These are phyloP conservation scores for Alligator sinensis DNA, from an alignment of 2,113 vertebrate genomes.

Conservation along the genomic window DNA sequence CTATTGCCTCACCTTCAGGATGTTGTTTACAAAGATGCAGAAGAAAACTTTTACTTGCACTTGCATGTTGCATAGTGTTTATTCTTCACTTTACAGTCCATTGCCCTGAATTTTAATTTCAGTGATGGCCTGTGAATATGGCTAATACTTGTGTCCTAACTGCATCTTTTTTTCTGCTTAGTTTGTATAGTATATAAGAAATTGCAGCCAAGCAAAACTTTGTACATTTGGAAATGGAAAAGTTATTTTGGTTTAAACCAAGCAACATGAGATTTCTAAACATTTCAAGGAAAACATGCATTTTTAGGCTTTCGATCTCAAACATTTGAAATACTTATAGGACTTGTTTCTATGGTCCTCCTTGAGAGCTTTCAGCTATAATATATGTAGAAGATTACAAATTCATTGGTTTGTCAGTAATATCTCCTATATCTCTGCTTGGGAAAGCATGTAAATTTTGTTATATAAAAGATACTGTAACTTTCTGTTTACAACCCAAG, in stretches of 20 bases:
- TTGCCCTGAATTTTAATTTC: background rate
- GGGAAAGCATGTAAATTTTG: slow-evolving; percentile 2
- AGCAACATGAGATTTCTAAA: background rate
- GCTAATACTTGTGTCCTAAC: background rate
- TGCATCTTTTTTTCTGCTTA: background rate
- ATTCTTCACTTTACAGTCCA: background rate
- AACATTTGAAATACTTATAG: background rate
- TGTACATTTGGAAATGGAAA: background rate
- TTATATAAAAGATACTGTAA: background rate
- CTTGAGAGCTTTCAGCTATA: background rate
- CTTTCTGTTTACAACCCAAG: background rate
- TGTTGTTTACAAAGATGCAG: background rate
- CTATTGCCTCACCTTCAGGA: background rate
- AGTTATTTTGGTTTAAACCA: background rate
- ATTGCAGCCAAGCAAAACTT: background rate
- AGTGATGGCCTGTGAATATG: background rate
- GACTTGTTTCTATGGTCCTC: background rate
- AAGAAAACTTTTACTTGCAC: background rate
- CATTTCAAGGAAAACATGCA: slow-evolving; percentile 26
- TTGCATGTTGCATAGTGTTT: background rate
- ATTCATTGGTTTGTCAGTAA: background rate
- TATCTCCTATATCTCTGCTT: background rate
- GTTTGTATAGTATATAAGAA: slow-evolving; percentile 3
- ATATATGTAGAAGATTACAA: background rate
- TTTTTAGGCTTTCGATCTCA: background rate